These are phyloP conservation scores for Ylistrum balloti DNA, from an alignment of 1,140 invertebrate genomes.

Conservation along the genomic window DNA sequence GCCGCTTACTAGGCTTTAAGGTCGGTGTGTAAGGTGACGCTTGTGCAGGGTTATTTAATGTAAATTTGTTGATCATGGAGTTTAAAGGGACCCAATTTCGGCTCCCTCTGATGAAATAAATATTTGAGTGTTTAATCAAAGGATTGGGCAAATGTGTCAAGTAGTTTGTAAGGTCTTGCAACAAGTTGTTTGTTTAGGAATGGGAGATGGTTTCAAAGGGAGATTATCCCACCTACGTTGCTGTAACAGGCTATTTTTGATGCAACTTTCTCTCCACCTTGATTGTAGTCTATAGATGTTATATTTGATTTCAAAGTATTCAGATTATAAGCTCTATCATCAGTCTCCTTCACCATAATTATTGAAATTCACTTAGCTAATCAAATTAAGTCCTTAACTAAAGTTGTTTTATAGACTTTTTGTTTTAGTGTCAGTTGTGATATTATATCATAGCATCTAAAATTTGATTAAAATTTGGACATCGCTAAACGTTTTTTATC, in stretches of 20 bases:
- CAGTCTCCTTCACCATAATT: neutral
- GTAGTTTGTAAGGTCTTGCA: slow-evolving; percentile 15
- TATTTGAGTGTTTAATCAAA: slow-evolving; percentile 40
- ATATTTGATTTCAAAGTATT: neutral
- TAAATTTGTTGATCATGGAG: neutral
- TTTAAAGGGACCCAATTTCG: slow-evolving; percentile 24
- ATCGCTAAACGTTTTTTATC: too few species aligned
- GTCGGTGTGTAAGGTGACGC: neutral
- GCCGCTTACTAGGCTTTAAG: neutral
- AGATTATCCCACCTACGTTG: neutral
- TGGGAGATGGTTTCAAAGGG: slow-evolving; percentile 20
- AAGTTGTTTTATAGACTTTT: neutral
- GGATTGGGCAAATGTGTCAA: slow-evolving; percentile 14
- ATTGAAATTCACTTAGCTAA: neutral
- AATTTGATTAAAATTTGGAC: neutral
- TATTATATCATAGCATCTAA: neutral
- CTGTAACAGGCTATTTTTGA: neutral
- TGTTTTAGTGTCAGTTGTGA: neutral
- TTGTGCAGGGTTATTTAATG: neutral
- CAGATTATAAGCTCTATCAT: neutral
- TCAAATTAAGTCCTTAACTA: neutral
- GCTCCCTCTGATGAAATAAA: slow-evolving; percentile 27
- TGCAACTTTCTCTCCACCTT: neutral
- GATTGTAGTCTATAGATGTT: neutral
- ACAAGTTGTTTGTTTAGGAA: slow-evolving; percentile 18